These are phyloP conservation scores for Aleadryas rufinucha DNA, from an alignment of 2,113 vertebrate species.

Conservation along the genomic window DNA sequence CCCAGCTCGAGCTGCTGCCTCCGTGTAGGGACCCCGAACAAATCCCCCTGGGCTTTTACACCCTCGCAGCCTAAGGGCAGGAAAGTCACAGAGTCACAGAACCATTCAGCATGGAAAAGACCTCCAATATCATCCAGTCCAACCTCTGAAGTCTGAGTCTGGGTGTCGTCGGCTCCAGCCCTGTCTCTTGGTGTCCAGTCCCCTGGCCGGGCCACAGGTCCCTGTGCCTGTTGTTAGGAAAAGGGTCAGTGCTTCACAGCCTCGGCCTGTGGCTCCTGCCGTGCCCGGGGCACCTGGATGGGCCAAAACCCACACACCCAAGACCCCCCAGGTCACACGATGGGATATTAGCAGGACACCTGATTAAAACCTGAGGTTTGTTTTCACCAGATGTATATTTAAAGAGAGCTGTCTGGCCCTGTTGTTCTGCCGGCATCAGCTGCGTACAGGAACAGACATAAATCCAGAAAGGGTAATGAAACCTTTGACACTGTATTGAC, in stretches of 20 bases:
- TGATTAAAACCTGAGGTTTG: accelerated
- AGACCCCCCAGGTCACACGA: accelerated
- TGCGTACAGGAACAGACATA: not conserved
- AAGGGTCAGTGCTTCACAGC: not conserved
- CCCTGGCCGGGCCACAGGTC: not conserved
- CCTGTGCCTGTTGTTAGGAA: not conserved
- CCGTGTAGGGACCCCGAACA: not conserved
- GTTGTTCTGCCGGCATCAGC: not conserved
- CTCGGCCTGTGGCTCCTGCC: not conserved
- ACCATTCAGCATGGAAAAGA: not conserved
- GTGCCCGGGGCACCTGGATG: accelerated
- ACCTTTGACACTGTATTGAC: not conserved
- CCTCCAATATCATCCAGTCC: accelerated
- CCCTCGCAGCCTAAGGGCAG: accelerated
- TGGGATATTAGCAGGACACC: accelerated
- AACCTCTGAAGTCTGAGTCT: not conserved
- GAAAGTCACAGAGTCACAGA: not conserved
- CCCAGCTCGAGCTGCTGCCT: no score
- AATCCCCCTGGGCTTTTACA: not conserved
- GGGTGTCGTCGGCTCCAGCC: not conserved
- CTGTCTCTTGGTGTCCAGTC: accelerated
- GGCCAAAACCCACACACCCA: accelerated
- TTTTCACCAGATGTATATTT: not conserved
- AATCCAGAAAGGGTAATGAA: not conserved
- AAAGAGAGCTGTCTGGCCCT: not conserved